Evolutionary conservation across 23 tunicate species (phyloP), one percentile per base, ranked within the genome.

Genomic region (Diplosoma virens): DNA sequence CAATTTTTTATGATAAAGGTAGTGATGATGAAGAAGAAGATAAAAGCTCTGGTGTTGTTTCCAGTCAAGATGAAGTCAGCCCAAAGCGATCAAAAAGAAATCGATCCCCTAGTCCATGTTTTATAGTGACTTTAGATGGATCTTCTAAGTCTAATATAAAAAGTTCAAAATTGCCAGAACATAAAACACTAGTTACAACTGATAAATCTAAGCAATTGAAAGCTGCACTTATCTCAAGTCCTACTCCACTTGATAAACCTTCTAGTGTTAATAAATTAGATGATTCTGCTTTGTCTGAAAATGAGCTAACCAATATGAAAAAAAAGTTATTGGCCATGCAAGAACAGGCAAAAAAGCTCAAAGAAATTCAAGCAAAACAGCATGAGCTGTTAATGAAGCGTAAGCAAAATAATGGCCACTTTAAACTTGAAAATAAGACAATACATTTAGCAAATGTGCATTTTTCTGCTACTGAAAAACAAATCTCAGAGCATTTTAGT

Each of bases 381-480:
- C 87, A 74, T 0, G 81, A 65, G 55, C 17, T 48, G 0, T 16
- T 82, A 7, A n/a, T n/a, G n/a, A 27, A 82, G 37, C 54, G 54
- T 22, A 80, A 67, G 25, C 26, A 48, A 0, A 76, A 58, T 30
- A 18, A 3, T 35, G 45, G 41, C 45, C 18, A 58, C 9, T 26
- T 32, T 3, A 79, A 78, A 37, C 59, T 67, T 52, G 81, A 75
- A 25, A 66, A 53, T 32, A 59, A 54, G 28, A 80, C 89, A 37
- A 81, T 92, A 22, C 81, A 76, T 56, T 34, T 92, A 5, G 87
- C 83, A n/a, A 92, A 92, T 47, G 92, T 92, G 23, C 87, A 92
- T 53, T 92, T 79, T 69, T 85, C 97, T 41, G 84, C 97, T 1
- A 80, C 92, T 50, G 97, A 85, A 81, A 85, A 81, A 59, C 97